A percentile compares a stretch with the other conserved stretches of the same genome.
These are phyloP conservation scores for Nomada hirtipes DNA, from an alignment of 2,888 invertebrate species.

Conservation along the genomic window DNA sequence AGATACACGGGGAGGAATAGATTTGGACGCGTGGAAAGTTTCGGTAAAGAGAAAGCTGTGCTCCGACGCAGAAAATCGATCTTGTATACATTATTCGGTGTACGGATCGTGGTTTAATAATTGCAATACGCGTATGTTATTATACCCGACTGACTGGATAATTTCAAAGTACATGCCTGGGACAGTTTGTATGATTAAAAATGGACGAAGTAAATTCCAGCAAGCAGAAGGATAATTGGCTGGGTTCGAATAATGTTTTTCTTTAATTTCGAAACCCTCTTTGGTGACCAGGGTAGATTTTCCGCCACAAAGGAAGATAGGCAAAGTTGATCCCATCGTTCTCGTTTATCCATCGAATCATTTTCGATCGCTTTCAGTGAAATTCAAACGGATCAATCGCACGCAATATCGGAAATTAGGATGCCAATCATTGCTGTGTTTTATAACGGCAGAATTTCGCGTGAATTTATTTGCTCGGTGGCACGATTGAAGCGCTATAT, in stretches of 20 bases:
- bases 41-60: background rate
- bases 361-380: background rate
- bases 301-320: background rate
- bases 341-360: too few species aligned
- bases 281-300: background rate
- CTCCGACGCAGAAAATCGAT: too few species aligned
- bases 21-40: conserved; percentile 10
- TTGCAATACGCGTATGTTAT: too few species aligned
- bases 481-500: background rate
- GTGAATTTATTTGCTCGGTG: background rate
- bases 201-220: too few species aligned
- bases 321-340: background rate
- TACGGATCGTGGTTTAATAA: too few species aligned
- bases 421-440: background rate
- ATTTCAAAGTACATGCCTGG: too few species aligned
- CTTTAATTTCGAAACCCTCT: background rate
- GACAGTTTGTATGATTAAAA: too few species aligned
- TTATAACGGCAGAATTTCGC: conserved; percentile 2
- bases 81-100: too few species aligned
- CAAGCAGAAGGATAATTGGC: too few species aligned
- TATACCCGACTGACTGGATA: too few species aligned
- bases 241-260: too few species aligned
- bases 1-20: conserved; percentile 1
- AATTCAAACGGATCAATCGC: background rate
- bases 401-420: background rate